Evolutionary conservation across 2,888 invertebrate genomes (phyloP).

Genomic region (Unio pictorum): DNA sequence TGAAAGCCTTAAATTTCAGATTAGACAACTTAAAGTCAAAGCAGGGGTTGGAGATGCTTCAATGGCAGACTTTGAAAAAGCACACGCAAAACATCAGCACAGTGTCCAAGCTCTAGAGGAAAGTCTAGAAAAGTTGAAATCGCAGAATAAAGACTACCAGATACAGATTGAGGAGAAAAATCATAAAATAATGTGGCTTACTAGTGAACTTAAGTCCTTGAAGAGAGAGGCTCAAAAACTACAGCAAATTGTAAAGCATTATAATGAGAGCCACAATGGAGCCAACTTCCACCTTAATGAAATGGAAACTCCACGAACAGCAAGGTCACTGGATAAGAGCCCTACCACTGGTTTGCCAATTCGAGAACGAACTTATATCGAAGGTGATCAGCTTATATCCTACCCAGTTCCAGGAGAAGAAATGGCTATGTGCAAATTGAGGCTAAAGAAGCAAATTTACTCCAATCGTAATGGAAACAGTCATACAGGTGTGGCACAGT

Average conservation of each 20-base stretch:
- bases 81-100: constrained; percentile 22
- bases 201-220: constrained; percentile 40
- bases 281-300: constrained; percentile 51
- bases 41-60: constrained; percentile 30
- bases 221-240: constrained; percentile 45
- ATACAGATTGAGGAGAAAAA: constrained; percentile 25
- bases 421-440: constrained; percentile 42
- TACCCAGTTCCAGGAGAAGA: constrained; percentile 45
- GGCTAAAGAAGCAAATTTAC: constrained; percentile 42
- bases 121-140: constrained; percentile 30
- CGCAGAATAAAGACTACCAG: constrained; percentile 32
- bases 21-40: constrained; percentile 35
- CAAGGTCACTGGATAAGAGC: not conserved
- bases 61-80: constrained; percentile 23
- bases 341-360: constrained; percentile 5
- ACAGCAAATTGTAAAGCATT: constrained; percentile 47
- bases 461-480: constrained; percentile 32
- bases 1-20: constrained; percentile 40
- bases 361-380: constrained; percentile 49
- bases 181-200: constrained; percentile 44
- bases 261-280: constrained; percentile 50
- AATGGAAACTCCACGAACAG: constrained; percentile 26
- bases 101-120: constrained; percentile 38
- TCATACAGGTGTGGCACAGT: constrained; percentile 50
- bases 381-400: constrained; percentile 48